Conservation (phyloP, 2,113 vertebrate genomes). For the Pholis gunnellus region DNA sequence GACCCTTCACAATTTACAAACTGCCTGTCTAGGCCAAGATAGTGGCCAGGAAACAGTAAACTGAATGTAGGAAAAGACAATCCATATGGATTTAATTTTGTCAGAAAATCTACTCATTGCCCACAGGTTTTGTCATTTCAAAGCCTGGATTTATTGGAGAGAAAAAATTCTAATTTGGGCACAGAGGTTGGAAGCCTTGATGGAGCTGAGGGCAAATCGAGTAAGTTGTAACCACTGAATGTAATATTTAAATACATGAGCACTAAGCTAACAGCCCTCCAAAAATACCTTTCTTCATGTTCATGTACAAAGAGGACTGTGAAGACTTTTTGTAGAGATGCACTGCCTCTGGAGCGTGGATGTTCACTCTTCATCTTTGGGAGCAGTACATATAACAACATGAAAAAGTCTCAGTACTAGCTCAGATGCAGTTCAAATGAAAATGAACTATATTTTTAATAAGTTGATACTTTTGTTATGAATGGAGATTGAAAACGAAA, state of each 20-base stretch:
- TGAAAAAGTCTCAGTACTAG: background rate
- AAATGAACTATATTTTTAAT: background rate
- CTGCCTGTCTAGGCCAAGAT: slow-evolving; percentile 3
- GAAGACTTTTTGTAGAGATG: background rate
- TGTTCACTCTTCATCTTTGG: background rate
- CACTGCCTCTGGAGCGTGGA: background rate
- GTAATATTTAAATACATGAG: background rate
- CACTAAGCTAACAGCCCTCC: background rate
- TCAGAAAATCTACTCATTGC: background rate
- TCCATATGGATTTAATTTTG: background rate
- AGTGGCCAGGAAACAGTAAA: background rate
- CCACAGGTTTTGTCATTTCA: background rate
- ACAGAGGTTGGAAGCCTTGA: background rate
- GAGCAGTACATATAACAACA: background rate
- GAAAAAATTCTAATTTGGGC: background rate
- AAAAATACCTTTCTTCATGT: background rate
- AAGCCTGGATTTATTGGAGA: background rate
- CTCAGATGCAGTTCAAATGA: background rate
- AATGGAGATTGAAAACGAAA: no score
- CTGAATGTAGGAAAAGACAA: background rate
- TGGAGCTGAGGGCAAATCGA: background rate
- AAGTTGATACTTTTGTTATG: background rate
- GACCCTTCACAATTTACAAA: slow-evolving; percentile 33
- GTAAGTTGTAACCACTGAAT: background rate
- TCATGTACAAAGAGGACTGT: no score